Base-by-base conservation (phyloP, 2,113 vertebrate species). In the Sapajus apella region DNA sequence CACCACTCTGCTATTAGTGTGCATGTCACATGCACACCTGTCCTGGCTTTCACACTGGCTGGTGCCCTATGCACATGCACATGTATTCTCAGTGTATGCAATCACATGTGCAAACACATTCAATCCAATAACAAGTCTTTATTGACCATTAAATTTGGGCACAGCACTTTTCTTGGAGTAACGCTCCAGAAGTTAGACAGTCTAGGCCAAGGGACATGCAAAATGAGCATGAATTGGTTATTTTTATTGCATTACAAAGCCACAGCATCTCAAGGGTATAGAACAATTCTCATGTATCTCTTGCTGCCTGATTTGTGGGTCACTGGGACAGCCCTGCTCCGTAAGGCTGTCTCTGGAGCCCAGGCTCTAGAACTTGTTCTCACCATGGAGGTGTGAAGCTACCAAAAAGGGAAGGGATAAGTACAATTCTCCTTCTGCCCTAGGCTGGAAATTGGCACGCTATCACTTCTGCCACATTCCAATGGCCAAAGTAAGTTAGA, bases 1-100 rank as follows among this genome's bases (percentile, higher is more conserved):
- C 6, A 3, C 30, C 30, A 3, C 23, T 17, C 23, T 66, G 55
- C 50, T 43, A 0, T 37, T 56, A 58, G 20, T 14, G 79, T 55
- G 40, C 30, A 11, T 30, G 20, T 47, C 27, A 47, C 68, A 45
- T 0, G 2, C 23, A 2, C 32, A 45, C 4, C 23, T 2, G 0
- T 73, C 90, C n/a, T 6, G 18, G 8, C 27, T 21, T 18, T 50
- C 8, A 72, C 1, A 37, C 4, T 10, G 50, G 37, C 17, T 61
- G 16, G 43, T 4, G 25, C 45, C 32, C 20, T 5, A 8, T 35
- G 12, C 37, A 43, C 12, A 35, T 1, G 16, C 8, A 55, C 21
- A 21, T 2, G 1, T 64, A 3, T 45, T 47, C 68, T 37, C 68
- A 55, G 2, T 16, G 32, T 77, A 47, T 81, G 52, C 20, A 14